Evolutionary conservation across 2,888 invertebrate species (phyloP), one percentile per base, ranked within the genome.

Genomic region (Hofmannophila pseudospretella): DNA sequence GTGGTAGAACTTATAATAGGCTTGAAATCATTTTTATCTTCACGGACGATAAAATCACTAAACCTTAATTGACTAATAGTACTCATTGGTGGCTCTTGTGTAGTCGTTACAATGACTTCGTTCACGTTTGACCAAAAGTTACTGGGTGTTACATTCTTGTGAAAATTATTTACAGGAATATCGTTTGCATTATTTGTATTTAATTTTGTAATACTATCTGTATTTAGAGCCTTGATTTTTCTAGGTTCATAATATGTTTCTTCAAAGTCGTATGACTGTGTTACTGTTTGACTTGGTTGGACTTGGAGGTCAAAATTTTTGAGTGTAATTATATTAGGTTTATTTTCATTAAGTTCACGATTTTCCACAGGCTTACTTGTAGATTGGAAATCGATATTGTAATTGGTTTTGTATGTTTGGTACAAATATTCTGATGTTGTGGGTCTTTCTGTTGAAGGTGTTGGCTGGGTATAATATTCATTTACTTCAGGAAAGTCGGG

Each of bases 231-330:
- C 45, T 49, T 57, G 3, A 67, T 61, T 45, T 49, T 57, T 41
- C 49, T 57, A 4, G 64, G 50, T 47, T 76, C 71, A 37, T 69
- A 75, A 39, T 52, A 59, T 16, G 46, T 53, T 13, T 65, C 61
- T 36, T 73, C 72, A 42, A 73, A 73, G 49, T 75, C 67, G 38
- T 78, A 77, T 3, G 65, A 64, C 45, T 76, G 68, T 2, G 77
- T 74, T 26, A 73, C 60, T 7, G 58, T 58, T 60, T 72, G 70
- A 44, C 62, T 75, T 16, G 16, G 16, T n/a, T n/a, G n/a, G 3
- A 5, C 16, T 9, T 60, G 66, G 34, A 71, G 71, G 38, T 63
- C 43, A 44, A 73, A 70, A 43, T 66, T 57, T 33, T 69, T 49
- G 29, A 66, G 67, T 12, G 66, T 75, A n/a, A 73, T 59, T 39